phyloP scores from a whole-genome alignment of 2,888 invertebrate species.

The Meghimatium bilineatum region DNA sequence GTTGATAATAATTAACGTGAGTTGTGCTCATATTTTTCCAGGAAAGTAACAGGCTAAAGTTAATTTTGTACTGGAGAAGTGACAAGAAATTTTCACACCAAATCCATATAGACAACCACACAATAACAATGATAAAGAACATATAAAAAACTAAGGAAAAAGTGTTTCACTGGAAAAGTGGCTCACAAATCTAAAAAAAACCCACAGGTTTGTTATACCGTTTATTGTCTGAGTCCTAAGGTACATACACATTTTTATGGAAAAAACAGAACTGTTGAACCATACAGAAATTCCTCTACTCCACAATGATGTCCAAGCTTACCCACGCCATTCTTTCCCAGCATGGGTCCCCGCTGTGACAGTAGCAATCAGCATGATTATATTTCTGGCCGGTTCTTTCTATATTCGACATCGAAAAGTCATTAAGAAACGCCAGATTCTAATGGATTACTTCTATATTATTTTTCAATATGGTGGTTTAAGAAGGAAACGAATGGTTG shows the following conservation, averaged over 20 bases:
- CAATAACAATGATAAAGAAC: neutral
- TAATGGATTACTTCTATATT: conserved; percentile 53
- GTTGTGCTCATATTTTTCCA: no score
- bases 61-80: no score
- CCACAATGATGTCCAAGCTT: neutral
- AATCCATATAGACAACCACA: neutral
- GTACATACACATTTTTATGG: conserved; percentile 20
- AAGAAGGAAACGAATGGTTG: conserved; percentile 49
- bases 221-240: neutral
- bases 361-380: conserved; percentile 48
- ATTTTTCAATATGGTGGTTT: conserved; percentile 48
- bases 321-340: conserved; percentile 14
- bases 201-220: neutral
- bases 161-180: neutral
- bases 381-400: conserved; percentile 49
- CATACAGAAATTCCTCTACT: neutral
- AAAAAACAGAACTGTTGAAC: neutral
- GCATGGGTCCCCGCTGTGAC: conserved; percentile 51
- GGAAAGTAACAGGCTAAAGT: no score
- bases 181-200: neutral
- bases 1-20: no score
- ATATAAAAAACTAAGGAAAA: neutral
- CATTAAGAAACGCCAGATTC: conserved; percentile 47
- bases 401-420: conserved; percentile 50
- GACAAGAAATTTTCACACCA: no score